Evolutionary conservation across 1,140 invertebrate species (phyloP).

Genomic region (Zaprionus lachaisei): DNA sequence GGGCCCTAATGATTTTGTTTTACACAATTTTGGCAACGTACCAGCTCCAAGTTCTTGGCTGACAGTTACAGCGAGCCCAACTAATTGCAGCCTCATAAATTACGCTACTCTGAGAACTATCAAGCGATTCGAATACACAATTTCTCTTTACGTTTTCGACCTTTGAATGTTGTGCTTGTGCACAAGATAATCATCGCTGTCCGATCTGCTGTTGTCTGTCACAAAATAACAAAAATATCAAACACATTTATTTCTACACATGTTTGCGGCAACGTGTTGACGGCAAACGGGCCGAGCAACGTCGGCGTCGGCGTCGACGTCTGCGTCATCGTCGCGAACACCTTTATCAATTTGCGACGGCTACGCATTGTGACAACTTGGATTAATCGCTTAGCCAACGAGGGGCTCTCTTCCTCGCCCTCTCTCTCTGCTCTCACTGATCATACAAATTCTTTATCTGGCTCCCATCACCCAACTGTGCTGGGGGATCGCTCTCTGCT

Average conservation of each 20-base stretch:
- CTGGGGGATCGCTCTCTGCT: conserved; percentile 2
- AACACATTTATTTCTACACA: conserved; percentile 21
- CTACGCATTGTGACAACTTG: conserved; percentile 56
- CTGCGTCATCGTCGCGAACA: conserved; percentile 34
- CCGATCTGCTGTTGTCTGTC: conserved; percentile 35
- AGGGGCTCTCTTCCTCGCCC: background rate
- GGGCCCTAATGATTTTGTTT: conserved; percentile 2
- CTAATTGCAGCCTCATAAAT: conserved; percentile 69
- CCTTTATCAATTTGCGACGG: conserved; percentile 69
- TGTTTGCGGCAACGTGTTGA: conserved; percentile 41
- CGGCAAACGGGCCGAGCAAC: conserved; percentile 5
- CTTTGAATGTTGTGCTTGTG: conserved; percentile 34
- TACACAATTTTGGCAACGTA: conserved; percentile 41
- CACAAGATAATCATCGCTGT: conserved; percentile 61
- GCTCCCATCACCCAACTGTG: conserved; percentile 1
- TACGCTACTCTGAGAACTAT: conserved; percentile 37
- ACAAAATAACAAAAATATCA: conserved; percentile 49
- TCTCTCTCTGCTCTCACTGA: background rate
- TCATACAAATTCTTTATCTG: background rate
- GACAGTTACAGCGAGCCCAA: conserved; percentile 60
- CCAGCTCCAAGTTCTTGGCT: conserved; percentile 37
- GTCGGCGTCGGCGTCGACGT: conserved; percentile 7
- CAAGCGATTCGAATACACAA: background rate
- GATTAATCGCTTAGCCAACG: conserved; percentile 65
- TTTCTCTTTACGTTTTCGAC: background rate